Evolutionary conservation across 2,113 vertebrate species (phyloP), one percentile per base, ranked within the genome.

Genomic region (Coptodon bakossiorum): DNA sequence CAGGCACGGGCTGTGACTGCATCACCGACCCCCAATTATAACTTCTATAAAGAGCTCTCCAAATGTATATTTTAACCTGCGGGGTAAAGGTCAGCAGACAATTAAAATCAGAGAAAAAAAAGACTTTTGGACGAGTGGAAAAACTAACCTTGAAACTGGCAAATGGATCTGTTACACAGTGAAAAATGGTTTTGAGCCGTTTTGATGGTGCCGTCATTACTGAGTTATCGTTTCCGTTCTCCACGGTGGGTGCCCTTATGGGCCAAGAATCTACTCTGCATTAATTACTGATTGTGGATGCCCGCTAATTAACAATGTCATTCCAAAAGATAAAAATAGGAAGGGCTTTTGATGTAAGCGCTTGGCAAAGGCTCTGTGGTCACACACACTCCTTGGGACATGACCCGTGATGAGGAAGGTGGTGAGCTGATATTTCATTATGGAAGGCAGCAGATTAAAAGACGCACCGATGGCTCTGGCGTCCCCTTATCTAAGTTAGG

Each of bases 241-340:
- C 36, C 1, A n/a, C n/a, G 14, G 27, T n/a, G 29, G 86, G 87
- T 53, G 82, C 61, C 85, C 89, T 90, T 90, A 4, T 87, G n/a
- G 71, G 78, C 48, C 63, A 68, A 86, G 71, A 85, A 86, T 89
- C 56, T 40, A 45, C 89, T 76, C 80, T 34, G 50, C 71, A 83
- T 90, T 92, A 90, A 93, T 93, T 83, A 93, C 85, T 54, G 89
- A 89, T 89, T 78, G 88, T 57, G 59, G 84, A 88, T 56, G 84
- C 36, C 48, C 40, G 82, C 86, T 95, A 93, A 94, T 94, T 93
- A 92, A 84, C 53, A 29, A 48, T 50, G 45, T 76, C 29, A 56
- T 54, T 92, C 38, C 81, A 68, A 63, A 78, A 84, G 87, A 91
- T 84, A 85, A 89, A 93, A 93, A 90, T 83, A 92, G 89, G 81